phyloP scores from a whole-genome alignment of 2,797 vertebrate species.

The Streptopelia turtur region DNA sequence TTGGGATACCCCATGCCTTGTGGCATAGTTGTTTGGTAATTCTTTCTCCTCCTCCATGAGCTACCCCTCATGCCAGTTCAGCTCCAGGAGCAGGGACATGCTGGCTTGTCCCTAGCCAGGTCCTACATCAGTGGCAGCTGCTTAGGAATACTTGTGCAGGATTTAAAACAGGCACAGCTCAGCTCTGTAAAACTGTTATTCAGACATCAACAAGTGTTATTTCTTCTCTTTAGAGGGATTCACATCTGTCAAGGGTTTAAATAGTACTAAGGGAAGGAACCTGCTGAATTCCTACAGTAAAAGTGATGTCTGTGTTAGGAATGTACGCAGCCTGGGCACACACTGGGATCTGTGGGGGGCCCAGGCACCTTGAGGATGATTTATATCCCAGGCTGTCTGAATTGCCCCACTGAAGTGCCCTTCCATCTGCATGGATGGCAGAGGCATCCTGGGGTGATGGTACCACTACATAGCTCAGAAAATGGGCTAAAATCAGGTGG shows the following conservation, averaged over 20 bases:
- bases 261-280: neutral
- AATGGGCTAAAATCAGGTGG: neutral
- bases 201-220: neutral
- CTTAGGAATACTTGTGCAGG: neutral
- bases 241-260: neutral
- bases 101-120: neutral
- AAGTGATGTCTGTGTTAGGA: neutral
- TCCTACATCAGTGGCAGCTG: neutral
- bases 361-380: fast-evolving
- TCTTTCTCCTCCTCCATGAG: neutral
- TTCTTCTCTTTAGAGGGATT: neutral
- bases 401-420: neutral
- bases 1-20: neutral
- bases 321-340: neutral
- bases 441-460: neutral
- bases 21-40: neutral
- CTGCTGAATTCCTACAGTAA: neutral
- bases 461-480: neutral
- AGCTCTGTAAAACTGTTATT: neutral
- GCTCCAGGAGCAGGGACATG: neutral
- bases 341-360: neutral
- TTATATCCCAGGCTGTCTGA: neutral
- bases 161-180: neutral
- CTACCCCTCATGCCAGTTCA: neutral
- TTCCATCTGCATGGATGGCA: neutral